Evolutionary conservation across 2,797 vertebrate species (phyloP).

Genomic region (Urocyon cinereoargenteus): DNA sequence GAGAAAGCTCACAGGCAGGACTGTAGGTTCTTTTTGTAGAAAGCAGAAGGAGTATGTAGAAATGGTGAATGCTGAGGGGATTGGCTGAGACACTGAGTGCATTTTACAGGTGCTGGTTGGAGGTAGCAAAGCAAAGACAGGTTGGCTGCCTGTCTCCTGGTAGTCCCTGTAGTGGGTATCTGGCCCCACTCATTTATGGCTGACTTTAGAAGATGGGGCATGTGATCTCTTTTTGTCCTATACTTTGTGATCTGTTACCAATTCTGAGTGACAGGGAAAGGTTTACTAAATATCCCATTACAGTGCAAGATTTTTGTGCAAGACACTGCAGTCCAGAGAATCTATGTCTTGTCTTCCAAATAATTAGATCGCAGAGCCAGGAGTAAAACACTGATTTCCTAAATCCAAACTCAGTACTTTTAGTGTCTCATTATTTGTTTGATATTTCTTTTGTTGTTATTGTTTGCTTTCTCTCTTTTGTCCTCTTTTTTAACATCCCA

Average conservation of each 20-base stretch:
- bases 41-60: not conserved
- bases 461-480: not conserved
- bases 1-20: not conserved
- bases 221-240: not conserved
- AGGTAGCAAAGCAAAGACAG: not conserved
- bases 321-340: not conserved
- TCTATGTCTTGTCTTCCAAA: not conserved
- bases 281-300: not conserved
- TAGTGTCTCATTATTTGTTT: not conserved
- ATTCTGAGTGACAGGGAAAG: not conserved
- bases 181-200: not conserved
- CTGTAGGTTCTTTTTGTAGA: not conserved
- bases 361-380: not conserved
- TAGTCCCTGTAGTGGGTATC: not conserved
- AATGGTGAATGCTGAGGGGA: not conserved
- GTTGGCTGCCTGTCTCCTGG: not conserved
- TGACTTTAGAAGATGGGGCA: not conserved
- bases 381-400: not conserved
- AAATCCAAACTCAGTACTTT: not conserved
- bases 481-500: not conserved
- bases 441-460: not conserved
- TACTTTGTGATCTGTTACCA: not conserved
- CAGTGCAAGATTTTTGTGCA: not conserved
- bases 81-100: not conserved
- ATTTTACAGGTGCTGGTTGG: not conserved